Evolutionary conservation across 2,113 vertebrate genomes (phyloP), one percentile per base, ranked within the genome.

Genomic region (Spea bombifrons): DNA sequence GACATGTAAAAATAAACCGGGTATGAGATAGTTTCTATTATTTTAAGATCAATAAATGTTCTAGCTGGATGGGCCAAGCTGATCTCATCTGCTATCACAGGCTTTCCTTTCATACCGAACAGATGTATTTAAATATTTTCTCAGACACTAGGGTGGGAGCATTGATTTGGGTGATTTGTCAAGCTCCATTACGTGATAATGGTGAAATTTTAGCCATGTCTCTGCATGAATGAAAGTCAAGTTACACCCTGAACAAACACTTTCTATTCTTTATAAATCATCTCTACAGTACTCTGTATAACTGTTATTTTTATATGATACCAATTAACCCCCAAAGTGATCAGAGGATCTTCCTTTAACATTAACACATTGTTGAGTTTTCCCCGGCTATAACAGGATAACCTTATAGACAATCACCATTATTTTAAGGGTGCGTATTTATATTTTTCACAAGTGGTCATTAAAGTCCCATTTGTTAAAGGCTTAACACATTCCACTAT

Each of bases 381-480:
- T 76, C 67, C 75, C 75, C 72, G 75, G 53, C 66, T 66, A 0
- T 0, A 53, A 50, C 65, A 82, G 1, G 1, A 76, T 79, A 71
- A 1, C 0, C 81, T 89, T 84, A 68, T 83, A 87, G 85, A 78
- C 78, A 75, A 79, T 72, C 71, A 76, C 7, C 45, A 81, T 86
- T 83, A 85, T 89, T 91, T 84, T 81, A 66, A 83, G 87, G 79
- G 75, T 75, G 75, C 81, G 86, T 90, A 86, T 86, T 90, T 86
- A 84, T 87, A 84, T 71, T 85, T 87, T 83, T 82, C 81, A 83
- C 47, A 83, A 84, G 78, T 17, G 0, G 70, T 86, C 83, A 88
- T 89, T 88, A 89, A 90, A 87, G 82, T 86, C 85, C 84, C 85
- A 86, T 87, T 90, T 89, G 85, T 89, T 87, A 87, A 83, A 80